Conservation (phyloP, 2,797 vertebrate genomes). For the Pangasius djambal region DNA sequence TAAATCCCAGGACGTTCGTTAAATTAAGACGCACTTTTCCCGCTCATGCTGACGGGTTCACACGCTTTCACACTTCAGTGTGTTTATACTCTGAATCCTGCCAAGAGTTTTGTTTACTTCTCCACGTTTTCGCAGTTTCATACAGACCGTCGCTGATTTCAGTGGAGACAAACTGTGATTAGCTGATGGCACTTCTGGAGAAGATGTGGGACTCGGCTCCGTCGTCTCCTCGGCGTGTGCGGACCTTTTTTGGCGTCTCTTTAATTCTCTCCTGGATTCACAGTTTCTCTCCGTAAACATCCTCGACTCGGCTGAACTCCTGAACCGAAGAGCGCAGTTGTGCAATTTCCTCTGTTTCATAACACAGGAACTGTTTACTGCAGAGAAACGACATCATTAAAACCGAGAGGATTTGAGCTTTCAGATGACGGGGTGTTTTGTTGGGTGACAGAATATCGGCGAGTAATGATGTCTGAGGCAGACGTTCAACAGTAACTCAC, state of each 20-base stretch:
- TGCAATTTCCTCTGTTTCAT: not conserved
- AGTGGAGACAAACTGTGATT: not conserved
- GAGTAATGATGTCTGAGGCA: not conserved
- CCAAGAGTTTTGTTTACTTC: conserved; percentile 5
- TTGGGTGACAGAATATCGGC: not conserved
- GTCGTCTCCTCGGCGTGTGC: not conserved
- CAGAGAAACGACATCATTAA: not conserved
- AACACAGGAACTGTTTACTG: not conserved
- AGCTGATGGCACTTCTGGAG: not conserved
- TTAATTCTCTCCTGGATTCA: not conserved
- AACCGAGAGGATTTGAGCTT: not conserved
- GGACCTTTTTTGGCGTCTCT: not conserved
- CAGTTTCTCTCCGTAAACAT: not conserved
- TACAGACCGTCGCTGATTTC: not conserved
- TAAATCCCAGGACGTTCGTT: not conserved
- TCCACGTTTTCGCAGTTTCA: not conserved
- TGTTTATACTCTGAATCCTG: not conserved
- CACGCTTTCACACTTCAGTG: not conserved
- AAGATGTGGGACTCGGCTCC: not conserved
- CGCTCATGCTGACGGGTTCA: not conserved
- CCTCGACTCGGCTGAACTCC: not conserved
- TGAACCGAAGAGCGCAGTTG: not conserved
- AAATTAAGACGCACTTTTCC: not conserved
- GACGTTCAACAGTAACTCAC: not conserved
- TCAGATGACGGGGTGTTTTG: not conserved